phyloP scores from a whole-genome alignment of 2,888 invertebrate genomes.

The Athalia rosae region DNA sequence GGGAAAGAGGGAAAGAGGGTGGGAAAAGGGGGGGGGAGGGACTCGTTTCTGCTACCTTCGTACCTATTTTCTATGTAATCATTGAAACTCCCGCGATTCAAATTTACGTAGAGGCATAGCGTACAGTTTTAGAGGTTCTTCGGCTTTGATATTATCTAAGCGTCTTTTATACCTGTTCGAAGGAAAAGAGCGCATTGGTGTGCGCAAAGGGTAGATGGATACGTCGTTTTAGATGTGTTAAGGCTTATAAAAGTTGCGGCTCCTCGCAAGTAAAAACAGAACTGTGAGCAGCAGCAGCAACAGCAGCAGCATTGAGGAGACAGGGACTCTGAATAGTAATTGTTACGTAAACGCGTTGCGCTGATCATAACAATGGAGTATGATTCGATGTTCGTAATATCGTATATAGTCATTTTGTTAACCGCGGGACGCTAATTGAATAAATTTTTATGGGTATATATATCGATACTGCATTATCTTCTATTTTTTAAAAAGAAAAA shows the following conservation, averaged over 20 bases:
- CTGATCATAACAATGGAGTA: conserved; percentile 25
- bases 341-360: conserved; percentile 35
- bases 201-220: too few species aligned
- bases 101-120: conserved; percentile 5
- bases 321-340: not conserved
- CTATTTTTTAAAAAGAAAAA: too few species aligned
- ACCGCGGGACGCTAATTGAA: too few species aligned
- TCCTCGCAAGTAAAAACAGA: not conserved
- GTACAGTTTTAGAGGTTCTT: not conserved
- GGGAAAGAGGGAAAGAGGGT: conserved; percentile 41
- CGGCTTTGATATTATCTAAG: too few species aligned
- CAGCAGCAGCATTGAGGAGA: not conserved
- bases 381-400: not conserved
- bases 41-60: conserved; percentile 13
- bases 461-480: too few species aligned
- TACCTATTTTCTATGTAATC: not conserved
- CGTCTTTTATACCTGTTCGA: too few species aligned
- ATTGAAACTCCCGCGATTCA: not conserved
- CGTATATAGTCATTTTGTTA: not conserved
- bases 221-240: too few species aligned
- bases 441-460: too few species aligned
- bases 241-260: too few species aligned
- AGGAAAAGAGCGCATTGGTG: too few species aligned
- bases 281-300: not conserved
- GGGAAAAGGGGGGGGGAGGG: conserved; percentile 37